phyloP scores from a whole-genome alignment of 2,797 vertebrate species.

The Hemibagrus guttatus region DNA sequence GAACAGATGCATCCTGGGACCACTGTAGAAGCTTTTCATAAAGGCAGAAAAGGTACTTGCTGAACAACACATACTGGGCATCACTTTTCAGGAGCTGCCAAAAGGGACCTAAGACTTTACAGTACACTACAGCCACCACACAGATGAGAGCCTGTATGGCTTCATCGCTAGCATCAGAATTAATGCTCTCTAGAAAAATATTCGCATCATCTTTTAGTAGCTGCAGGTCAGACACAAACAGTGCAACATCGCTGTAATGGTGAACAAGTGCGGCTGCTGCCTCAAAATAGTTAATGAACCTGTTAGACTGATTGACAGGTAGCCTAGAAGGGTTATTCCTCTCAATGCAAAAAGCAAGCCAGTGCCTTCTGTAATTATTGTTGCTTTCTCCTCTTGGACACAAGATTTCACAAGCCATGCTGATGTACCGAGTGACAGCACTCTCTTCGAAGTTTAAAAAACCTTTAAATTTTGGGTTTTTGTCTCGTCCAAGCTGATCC shows the following conservation, averaged over 20 bases:
- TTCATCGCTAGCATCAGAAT: conserved; percentile 69
- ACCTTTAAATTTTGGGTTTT: conserved; percentile 66
- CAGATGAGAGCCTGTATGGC: conserved; percentile 75
- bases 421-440: conserved; percentile 74
- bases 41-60: conserved; percentile 68
- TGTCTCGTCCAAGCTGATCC: conserved; percentile 74
- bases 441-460: conserved; percentile 77
- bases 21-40: conserved; percentile 76
- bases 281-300: conserved; percentile 71
- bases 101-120: conserved; percentile 79
- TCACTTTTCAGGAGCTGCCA: conserved; percentile 78
- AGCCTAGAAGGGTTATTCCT: conserved; percentile 74
- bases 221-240: conserved; percentile 76
- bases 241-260: conserved; percentile 72
- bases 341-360: conserved; percentile 77
- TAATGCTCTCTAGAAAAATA: conserved; percentile 73
- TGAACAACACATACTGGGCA: conserved; percentile 70
- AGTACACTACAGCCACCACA: conserved; percentile 74
- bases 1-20: conserved; percentile 68
- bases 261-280: conserved; percentile 75
- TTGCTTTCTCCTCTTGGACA: conserved; percentile 52
- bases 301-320: conserved; percentile 59
- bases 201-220: conserved; percentile 65
- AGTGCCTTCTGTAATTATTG: conserved; percentile 70
- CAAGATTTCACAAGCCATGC: conserved; percentile 73